phyloP scores from a whole-genome alignment of 2,113 vertebrate species.

The Galbula dea region DNA sequence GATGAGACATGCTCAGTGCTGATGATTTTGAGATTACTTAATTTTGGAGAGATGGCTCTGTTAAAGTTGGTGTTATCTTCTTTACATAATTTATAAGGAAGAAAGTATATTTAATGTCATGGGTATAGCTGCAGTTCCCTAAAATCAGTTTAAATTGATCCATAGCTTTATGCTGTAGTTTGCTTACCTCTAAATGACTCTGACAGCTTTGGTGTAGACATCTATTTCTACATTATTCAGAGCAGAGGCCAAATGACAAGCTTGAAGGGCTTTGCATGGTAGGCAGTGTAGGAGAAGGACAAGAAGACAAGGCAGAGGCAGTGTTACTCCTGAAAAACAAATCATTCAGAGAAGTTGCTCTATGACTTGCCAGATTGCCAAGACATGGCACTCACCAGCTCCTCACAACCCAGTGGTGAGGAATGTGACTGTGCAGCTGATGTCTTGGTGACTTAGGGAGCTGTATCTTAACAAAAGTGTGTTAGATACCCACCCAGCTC shows the following conservation, averaged over 20 bases:
- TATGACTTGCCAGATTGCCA: neutral
- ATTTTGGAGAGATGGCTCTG: neutral
- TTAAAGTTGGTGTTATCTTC: neutral
- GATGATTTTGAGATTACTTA: neutral
- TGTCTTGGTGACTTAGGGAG: neutral
- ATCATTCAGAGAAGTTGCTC: neutral
- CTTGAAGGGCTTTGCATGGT: neutral
- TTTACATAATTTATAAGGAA: neutral
- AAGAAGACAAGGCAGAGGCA: neutral
- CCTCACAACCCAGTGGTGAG: neutral
- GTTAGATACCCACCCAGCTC: neutral
- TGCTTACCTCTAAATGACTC: neutral
- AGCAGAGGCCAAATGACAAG: neutral
- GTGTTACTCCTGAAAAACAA: neutral
- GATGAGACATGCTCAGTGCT: neutral
- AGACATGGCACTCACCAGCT: neutral
- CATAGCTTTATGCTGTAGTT: neutral
- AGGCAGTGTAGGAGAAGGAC: neutral
- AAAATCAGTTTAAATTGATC: neutral
- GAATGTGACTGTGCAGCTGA: neutral
- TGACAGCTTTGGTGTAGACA: neutral
- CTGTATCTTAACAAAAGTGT: neutral
- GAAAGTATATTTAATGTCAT: neutral
- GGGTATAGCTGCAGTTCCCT: neutral
- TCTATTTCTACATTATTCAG: neutral